Evolutionary conservation across 2,888 invertebrate genomes (phyloP), one percentile per base, ranked within the genome.

Genomic region (Pyrochroa serraticornis): DNA sequence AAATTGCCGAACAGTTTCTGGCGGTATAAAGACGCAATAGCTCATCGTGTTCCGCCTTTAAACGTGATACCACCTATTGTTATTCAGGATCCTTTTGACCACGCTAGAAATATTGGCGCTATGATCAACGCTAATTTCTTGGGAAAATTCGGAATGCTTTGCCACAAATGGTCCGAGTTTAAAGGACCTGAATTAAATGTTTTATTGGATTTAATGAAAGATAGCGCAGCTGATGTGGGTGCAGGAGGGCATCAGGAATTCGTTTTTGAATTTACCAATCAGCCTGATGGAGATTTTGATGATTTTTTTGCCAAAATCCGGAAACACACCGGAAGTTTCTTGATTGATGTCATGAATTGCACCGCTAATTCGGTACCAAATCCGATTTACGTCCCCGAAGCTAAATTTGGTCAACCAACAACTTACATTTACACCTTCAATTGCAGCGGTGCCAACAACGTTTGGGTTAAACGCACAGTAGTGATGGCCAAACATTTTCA

Each of bases 1-100:
- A 54, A 63, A 2, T 80, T 87, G 58, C 77, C 80, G 0, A 71
- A 79, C 3, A 75, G 79, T 55, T 82, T 84, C 71, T 63, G 72
- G 0, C 73, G 75, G 0, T 87, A 87, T 73, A 80, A 76, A 65
- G 60, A 64, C 0, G 64, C 74, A 0, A 38, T 70, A 1, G 67
- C 57, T 3, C 57, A 70, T 0, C 31, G 64, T 3, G 66, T 67
- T 7, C 37, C 68, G 43, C 77, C 81, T 0, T 53, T 85, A 3
- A 74, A 79, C 41, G 68, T 73, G 6, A 71, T 74, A n/a, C 76
- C 79, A 5, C 33, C 80, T 0, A 74, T 88, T 48, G 86, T 85
- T 67, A 72, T 89, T 0, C 88, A 89, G 77, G 89, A 90, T 75
- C 88, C 89, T 0, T 84, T 88, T 68, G 87, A 88, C 70, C 84